Evolutionary conservation across 2,113 vertebrate genomes (phyloP).

Genomic region (Ginglymostoma cirratum): DNA sequence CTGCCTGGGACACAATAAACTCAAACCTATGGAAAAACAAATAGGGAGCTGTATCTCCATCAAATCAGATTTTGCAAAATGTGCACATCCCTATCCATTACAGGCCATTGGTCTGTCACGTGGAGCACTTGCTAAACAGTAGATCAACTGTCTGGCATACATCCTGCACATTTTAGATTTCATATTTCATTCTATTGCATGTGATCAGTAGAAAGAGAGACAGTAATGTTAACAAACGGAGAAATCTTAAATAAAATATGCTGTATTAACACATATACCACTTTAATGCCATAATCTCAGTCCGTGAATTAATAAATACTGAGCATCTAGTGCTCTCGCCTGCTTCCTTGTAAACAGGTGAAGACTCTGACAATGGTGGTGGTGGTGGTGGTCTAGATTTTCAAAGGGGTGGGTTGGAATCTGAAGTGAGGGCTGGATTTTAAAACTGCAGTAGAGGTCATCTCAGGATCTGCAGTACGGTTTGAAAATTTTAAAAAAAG

Average conservation of each 20-base stretch:
- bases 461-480: not conserved
- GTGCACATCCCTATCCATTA: not conserved
- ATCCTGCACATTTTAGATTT: not conserved
- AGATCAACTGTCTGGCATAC: not conserved
- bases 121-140: too few relatives aligned
- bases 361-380: not conserved
- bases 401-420: not conserved
- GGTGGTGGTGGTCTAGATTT: not conserved
- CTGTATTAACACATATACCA: not conserved
- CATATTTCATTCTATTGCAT: not conserved
- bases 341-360: not conserved
- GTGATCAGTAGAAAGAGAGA: not conserved
- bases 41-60: not conserved
- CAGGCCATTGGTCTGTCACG: not conserved
- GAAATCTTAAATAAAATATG: not conserved
- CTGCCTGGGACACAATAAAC: conserved; percentile 79
- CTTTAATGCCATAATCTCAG: not conserved
- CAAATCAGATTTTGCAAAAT: not conserved
- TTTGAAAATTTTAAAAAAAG: not conserved
- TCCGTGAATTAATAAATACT: not conserved
- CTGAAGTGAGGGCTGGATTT: too few relatives aligned
- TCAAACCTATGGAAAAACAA: conserved; percentile 67
- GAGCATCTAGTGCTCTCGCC: not conserved
- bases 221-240: not conserved
- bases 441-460: too few relatives aligned